A percentile compares a stretch with the other conserved stretches of the same genome.
Evolutionary conservation across 1,140 invertebrate genomes (phyloP).

Genomic region (Drosophila miranda): DNA sequence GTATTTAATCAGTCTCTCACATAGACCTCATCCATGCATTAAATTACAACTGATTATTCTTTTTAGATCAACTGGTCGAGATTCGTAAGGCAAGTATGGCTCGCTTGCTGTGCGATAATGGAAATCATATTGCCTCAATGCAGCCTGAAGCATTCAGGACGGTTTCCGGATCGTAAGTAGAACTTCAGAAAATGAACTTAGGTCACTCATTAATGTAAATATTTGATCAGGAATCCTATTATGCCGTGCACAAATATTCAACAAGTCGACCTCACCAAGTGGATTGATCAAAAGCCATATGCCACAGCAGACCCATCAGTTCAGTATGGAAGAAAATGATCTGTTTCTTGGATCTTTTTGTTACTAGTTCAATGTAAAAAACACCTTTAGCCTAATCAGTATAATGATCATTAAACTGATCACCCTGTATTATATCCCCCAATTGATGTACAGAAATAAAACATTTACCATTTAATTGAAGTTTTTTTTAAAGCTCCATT

Average conservation of each 20-base stretch:
- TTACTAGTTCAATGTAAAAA: slow-evolving; percentile 75
- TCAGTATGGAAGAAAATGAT: slow-evolving; percentile 66
- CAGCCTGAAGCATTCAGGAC: slow-evolving; percentile 87
- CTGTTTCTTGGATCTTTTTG: slow-evolving; percentile 28
- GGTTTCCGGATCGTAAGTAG: slow-evolving; percentile 85
- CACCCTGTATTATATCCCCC: slow-evolving; percentile 64
- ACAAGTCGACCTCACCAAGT: slow-evolving; percentile 86
- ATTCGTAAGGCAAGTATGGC: slow-evolving; percentile 92
- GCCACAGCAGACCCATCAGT: slow-evolving; percentile 45
- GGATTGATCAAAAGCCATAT: slow-evolving; percentile 83
- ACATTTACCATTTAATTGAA: slow-evolving; percentile 39
- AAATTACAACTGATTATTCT: slow-evolving; percentile 3
- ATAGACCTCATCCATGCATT: not conserved
- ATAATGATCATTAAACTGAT: slow-evolving; percentile 50
- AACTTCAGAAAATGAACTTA: no score
- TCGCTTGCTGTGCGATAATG: slow-evolving; percentile 94
- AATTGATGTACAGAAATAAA: slow-evolving; percentile 67
- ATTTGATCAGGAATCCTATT: slow-evolving; percentile 86
- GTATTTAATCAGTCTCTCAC: slow-evolving; percentile 80
- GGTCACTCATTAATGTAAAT: not conserved
- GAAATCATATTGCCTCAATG: slow-evolving; percentile 88
- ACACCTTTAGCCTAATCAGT: slow-evolving; percentile 70
- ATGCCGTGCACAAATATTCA: slow-evolving; percentile 86
- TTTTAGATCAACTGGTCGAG: slow-evolving; percentile 91
- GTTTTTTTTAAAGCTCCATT: not conserved